phyloP scores from a whole-genome alignment of 2,888 invertebrate genomes.

The Agrotis exclamationis region DNA sequence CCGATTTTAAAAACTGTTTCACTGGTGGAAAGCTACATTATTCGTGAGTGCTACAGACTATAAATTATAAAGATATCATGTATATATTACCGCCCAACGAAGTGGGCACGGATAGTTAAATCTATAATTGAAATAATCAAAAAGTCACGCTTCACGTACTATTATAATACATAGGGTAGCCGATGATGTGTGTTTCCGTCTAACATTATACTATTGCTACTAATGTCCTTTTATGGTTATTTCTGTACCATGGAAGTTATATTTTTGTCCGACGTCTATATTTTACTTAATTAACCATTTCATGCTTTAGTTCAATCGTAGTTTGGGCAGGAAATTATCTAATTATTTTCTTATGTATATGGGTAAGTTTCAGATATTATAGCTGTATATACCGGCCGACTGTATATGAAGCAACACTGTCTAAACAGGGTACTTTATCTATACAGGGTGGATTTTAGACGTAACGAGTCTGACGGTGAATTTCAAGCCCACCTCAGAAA shows the following conservation, averaged over 20 bases:
- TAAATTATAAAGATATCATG: too few relatives aligned
- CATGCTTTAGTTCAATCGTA: slow-evolving; percentile 16
- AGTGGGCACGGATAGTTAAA: too few relatives aligned
- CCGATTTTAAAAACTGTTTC: too few relatives aligned
- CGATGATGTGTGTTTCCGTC: slow-evolving; percentile 77
- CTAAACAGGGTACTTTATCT: too few relatives aligned
- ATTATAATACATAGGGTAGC: slow-evolving; percentile 65
- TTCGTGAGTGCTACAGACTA: too few relatives aligned
- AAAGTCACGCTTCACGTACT: slow-evolving; percentile 50
- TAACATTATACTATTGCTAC: slow-evolving; percentile 8
- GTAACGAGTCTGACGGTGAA: too few relatives aligned
- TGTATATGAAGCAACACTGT: too few relatives aligned
- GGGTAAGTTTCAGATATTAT: background rate
- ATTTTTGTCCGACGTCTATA: slow-evolving; percentile 13
- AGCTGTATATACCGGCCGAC: too few relatives aligned
- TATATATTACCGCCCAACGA: too few relatives aligned
- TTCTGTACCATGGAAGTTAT: slow-evolving; percentile 33
- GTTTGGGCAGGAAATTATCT: slow-evolving; percentile 18
- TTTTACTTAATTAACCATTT: slow-evolving; percentile 20
- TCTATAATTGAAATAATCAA: slow-evolving; percentile 21
- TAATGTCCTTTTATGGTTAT: slow-evolving; percentile 30
- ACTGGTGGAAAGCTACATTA: too few relatives aligned
- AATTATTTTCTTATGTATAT: background rate
- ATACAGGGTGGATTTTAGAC: too few relatives aligned
- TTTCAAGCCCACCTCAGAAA: too few relatives aligned